These are phyloP conservation scores for Tamias sibiricus DNA, from an alignment of 2,113 vertebrate species.

Conservation along the genomic window DNA sequence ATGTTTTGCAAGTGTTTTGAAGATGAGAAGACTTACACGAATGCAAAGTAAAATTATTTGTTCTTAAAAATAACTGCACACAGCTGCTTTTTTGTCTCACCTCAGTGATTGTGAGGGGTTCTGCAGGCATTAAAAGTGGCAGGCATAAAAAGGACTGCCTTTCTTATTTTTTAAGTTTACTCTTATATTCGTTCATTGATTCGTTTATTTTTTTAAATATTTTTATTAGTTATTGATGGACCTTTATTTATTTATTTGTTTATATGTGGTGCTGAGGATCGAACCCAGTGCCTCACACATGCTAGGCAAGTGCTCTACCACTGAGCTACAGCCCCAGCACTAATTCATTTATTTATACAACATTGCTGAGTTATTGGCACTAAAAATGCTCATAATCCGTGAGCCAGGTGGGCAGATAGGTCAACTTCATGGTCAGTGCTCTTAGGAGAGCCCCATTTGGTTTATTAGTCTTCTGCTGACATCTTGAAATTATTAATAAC, in stretches of 20 bases:
- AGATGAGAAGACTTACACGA: constrained; percentile 2
- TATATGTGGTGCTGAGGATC: no score
- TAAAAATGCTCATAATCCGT: background rate
- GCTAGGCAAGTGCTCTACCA: no score
- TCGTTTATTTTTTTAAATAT: background rate
- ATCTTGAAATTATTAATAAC: constrained; percentile 10
- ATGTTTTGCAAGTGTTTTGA: constrained; percentile 57
- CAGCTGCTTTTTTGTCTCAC: background rate
- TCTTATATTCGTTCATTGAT: background rate
- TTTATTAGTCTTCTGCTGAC: background rate
- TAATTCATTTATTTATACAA: background rate
- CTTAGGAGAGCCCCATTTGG: background rate
- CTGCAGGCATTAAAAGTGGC: background rate
- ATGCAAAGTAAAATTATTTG: constrained; percentile 20
- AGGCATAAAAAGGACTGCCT: background rate
- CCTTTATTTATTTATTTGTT: no score
- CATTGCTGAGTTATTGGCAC: background rate
- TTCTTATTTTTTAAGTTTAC: background rate
- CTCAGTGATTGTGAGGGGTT: background rate
- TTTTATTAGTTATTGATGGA: no score
- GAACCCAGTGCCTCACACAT: no score
- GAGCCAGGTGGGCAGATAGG: background rate
- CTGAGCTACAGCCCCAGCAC: no score
- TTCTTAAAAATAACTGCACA: constrained; percentile 11
- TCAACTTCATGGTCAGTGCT: background rate